Base-by-base conservation (phyloP, 2,113 vertebrate species). In the Pitta sordida region DNA sequence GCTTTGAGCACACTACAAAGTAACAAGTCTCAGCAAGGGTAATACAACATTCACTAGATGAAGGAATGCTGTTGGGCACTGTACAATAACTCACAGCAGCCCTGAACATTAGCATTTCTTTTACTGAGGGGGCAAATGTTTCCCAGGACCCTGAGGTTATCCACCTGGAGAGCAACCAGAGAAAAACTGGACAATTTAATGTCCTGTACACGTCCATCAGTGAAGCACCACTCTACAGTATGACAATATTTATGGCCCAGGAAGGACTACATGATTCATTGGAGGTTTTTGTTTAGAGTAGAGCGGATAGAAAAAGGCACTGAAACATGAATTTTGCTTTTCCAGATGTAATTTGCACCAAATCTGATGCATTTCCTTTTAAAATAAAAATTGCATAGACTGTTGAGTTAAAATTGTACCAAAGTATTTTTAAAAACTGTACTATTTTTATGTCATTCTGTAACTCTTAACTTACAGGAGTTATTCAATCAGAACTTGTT, bases 71-170 rank as follows among this genome's bases (percentile, higher is more conserved):
- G 91, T 85, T 67, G 39, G 0, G 8, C 51, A 49, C 89, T 91
- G 58, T 15, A 75, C 74, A 91, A 11, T 67, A 94, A 87, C 70
- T 93, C 93, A 87, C 46, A 94, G 91, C 81, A 94, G 78, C 63
- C 55, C n/a, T 69, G 78, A 91, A 84, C 51, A 55, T 7, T 43
- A 88, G 44, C 69, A 86, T 46, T 49, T 89, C 32, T 92, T 83
- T 77, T 29, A 53, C 32, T 91, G 70, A 85, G 79, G 46, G 81
- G 67, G 48, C 46, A 53, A 93, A 70, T 67, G 39, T 91, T 96
- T 96, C 94, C 89, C 94, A 94, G 89, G 93, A 94, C 89, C 91
- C 82, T 94, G 87, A 93, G 67, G 89, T 94, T 95, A 95, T 83
- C 93, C 95, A 91, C 91, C 84, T 94, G 94, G 91, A 59, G 17